phyloP scores from a whole-genome alignment of 2,888 invertebrate species.

The Biston stratarius region DNA sequence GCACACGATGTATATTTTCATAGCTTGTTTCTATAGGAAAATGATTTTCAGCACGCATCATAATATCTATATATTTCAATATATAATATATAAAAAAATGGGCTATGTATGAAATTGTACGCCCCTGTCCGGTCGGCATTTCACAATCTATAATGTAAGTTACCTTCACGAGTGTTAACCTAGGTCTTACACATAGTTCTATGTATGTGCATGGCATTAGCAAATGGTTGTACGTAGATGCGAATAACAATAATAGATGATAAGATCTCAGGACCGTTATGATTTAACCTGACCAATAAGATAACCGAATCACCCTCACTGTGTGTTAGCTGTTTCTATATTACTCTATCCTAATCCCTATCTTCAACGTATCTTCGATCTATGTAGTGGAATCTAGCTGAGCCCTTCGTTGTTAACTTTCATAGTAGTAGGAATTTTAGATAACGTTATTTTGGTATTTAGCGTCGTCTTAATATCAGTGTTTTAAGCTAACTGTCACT shows the following conservation, averaged over 20 bases:
- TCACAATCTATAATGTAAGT: constrained; percentile 63
- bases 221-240: constrained; percentile 82
- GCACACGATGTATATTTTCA: constrained; percentile 79
- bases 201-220: constrained; percentile 83
- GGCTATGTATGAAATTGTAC: constrained; percentile 60
- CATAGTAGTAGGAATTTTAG: constrained; percentile 74
- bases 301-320: constrained; percentile 63
- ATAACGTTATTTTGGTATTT: constrained; percentile 79
- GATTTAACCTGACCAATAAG: constrained; percentile 45
- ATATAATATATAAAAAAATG: constrained; percentile 49
- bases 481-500: constrained; percentile 77
- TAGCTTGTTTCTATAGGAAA: constrained; percentile 73
- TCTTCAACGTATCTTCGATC: constrained; percentile 67
- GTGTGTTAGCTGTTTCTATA: constrained; percentile 59
- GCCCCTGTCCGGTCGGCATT: constrained; percentile 69
- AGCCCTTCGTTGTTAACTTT: constrained; percentile 84
- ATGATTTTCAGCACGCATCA: constrained; percentile 72
- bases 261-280: constrained; percentile 55
- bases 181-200: constrained; percentile 75
- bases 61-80: constrained; percentile 43
- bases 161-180: constrained; percentile 79
- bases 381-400: constrained; percentile 67
- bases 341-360: constrained; percentile 60
- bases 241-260: constrained; percentile 80
- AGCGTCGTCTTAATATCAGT: constrained; percentile 64